These are phyloP conservation scores for Calephelis perditalis DNA, from an alignment of 2,888 invertebrate genomes.

Conservation along the genomic window DNA sequence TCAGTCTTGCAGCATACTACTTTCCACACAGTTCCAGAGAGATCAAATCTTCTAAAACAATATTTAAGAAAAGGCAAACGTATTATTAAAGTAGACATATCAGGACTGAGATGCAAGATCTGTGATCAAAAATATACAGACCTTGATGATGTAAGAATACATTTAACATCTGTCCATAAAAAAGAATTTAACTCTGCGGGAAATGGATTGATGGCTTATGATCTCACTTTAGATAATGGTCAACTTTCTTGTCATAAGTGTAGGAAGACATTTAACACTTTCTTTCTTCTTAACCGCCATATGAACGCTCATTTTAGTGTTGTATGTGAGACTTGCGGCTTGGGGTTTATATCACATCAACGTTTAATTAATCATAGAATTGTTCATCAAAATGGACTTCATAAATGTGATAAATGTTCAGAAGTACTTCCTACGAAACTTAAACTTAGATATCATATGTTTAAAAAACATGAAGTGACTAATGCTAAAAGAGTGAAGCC, in stretches of 20 bases:
- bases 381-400: slow-evolving; percentile 59
- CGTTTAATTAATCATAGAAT: slow-evolving; percentile 59
- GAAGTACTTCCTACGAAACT: slow-evolving; percentile 59
- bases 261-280: slow-evolving; percentile 58
- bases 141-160: slow-evolving; percentile 56
- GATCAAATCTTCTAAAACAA: slow-evolving; percentile 51
- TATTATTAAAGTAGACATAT: slow-evolving; percentile 67
- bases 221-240: slow-evolving; percentile 50
- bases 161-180: slow-evolving; percentile 49
- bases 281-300: slow-evolving; percentile 61
- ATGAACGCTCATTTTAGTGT: slow-evolving; percentile 70
- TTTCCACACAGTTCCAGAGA: slow-evolving; percentile 49
- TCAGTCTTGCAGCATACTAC: slow-evolving; percentile 52
- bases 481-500: slow-evolving; percentile 60
- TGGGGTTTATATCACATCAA: slow-evolving; percentile 66
- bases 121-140: slow-evolving; percentile 60
- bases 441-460: slow-evolving; percentile 58
- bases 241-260: slow-evolving; percentile 59
- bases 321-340: slow-evolving; percentile 66
- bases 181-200: slow-evolving; percentile 66
- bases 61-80: slow-evolving; percentile 62
- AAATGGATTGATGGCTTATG: slow-evolving; percentile 63
- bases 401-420: slow-evolving; percentile 60
- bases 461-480: slow-evolving; percentile 58
- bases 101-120: slow-evolving; percentile 55